Conservation (phyloP, 2,113 vertebrate species). For the Spilogale gracilis region DNA sequence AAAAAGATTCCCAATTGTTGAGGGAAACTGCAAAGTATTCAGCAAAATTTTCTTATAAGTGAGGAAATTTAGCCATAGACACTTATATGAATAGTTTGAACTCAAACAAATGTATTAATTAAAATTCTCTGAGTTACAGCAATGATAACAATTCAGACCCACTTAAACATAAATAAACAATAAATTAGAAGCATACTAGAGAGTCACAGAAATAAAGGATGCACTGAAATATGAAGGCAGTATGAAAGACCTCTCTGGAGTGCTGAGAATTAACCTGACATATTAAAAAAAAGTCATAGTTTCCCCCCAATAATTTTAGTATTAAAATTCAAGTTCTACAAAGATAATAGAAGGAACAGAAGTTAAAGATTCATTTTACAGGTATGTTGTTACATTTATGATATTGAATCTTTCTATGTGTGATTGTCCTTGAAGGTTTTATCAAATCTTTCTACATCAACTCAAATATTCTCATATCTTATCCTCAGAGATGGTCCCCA, state of each 20-base stretch:
- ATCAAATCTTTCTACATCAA: not conserved
- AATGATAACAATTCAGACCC: not conserved
- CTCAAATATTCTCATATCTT: not conserved
- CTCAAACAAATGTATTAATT: not conserved
- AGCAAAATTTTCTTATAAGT: not conserved
- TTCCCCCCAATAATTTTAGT: not conserved
- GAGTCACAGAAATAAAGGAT: not conserved
- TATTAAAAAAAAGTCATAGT: not conserved
- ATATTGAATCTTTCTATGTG: not conserved
- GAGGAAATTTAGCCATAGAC: not conserved
- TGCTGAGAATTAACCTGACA: not conserved
- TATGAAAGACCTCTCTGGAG: not conserved
- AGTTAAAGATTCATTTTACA: not conserved
- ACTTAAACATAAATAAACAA: not conserved
- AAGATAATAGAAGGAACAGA: not conserved
- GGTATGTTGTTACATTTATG: not conserved
- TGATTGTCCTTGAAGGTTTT: not conserved
- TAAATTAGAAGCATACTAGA: not conserved
- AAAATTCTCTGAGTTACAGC: not conserved
- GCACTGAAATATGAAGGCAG: not conserved
- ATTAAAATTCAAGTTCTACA: not conserved
- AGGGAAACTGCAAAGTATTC: not conserved
- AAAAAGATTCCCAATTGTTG: not conserved
- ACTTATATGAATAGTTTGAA: not conserved
- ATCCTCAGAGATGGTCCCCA: not conserved